These are phyloP conservation scores for Anas platyrhynchos DNA, from an alignment of 2,113 vertebrate species.

Conservation along the genomic window DNA sequence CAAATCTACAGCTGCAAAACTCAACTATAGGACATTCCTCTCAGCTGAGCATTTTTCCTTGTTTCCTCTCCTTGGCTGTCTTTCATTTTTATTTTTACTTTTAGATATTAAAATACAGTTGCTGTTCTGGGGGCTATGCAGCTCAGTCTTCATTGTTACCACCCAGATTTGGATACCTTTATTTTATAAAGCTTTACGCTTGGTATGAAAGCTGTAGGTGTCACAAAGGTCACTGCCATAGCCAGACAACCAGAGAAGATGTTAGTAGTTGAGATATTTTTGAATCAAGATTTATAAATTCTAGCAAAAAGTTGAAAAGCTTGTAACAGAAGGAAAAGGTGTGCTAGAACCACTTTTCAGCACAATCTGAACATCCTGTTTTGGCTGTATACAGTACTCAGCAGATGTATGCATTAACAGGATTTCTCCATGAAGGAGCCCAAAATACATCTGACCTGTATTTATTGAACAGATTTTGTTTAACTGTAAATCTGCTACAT, in stretches of 20 bases:
- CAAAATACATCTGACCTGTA: slow-evolving; percentile 28
- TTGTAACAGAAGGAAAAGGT: neutral
- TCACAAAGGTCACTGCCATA: neutral
- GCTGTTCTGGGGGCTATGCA: neutral
- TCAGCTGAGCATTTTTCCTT: neutral
- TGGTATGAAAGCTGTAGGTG: neutral
- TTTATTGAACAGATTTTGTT: slow-evolving; percentile 59
- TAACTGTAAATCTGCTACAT: slow-evolving; percentile 14
- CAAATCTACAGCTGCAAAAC: neutral
- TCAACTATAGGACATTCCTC: neutral
- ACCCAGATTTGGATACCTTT: neutral
- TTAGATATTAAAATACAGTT: neutral
- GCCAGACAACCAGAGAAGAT: neutral
- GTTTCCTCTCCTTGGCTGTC: neutral
- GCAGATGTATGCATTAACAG: neutral
- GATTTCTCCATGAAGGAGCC: neutral
- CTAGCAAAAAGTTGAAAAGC: neutral
- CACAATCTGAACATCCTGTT: neutral
- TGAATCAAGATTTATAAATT: neutral
- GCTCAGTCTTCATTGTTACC: neutral
- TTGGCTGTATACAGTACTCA: neutral
- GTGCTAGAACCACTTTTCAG: neutral
- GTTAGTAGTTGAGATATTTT: neutral
- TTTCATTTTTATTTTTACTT: neutral
- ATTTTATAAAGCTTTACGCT: neutral